phyloP scores from a whole-genome alignment of 2,888 invertebrate genomes.

The Clanis bilineata region DNA sequence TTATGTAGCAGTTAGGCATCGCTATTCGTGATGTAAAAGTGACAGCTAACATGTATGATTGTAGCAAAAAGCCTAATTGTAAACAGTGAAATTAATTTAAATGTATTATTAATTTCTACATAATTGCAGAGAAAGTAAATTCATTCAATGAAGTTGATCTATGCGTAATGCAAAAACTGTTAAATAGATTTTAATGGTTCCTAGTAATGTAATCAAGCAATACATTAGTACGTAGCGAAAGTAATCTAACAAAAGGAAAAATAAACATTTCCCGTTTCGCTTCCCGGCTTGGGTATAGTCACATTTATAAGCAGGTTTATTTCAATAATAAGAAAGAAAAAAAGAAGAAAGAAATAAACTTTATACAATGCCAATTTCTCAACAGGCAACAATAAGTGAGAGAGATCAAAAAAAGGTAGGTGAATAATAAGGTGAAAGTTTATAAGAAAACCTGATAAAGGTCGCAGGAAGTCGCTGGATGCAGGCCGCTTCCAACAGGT shows the following conservation, averaged over 20 bases:
- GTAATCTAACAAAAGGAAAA: background rate
- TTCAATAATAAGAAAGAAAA: too few species aligned
- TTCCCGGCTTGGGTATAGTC: too few species aligned
- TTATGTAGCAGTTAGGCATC: too few species aligned
- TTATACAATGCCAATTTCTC: too few species aligned
- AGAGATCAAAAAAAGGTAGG: too few species aligned
- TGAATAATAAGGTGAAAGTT: too few species aligned
- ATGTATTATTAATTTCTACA: slow-evolving; percentile 7
- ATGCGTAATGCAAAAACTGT: slow-evolving; percentile 34
- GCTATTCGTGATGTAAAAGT: background rate
- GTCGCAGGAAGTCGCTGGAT: too few species aligned
- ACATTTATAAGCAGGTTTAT: too few species aligned
- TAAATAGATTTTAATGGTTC: slow-evolving; percentile 40
- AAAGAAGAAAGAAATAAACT: too few species aligned
- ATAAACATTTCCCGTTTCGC: background rate
- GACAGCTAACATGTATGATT: background rate
- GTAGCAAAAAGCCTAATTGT: slow-evolving; percentile 13
- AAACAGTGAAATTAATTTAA: slow-evolving; percentile 13
- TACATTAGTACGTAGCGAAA: slow-evolving; percentile 3
- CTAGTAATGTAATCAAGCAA: slow-evolving; percentile 11
- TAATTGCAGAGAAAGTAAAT: slow-evolving; percentile 30
- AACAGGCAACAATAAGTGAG: too few species aligned
- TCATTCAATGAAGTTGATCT: slow-evolving; percentile 23
- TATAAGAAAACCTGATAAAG: too few species aligned
- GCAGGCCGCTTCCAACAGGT: too few species aligned